These are phyloP conservation scores for Brachionichthys hirsutus DNA, from an alignment of 2,113 vertebrate species.

Conservation along the genomic window DNA sequence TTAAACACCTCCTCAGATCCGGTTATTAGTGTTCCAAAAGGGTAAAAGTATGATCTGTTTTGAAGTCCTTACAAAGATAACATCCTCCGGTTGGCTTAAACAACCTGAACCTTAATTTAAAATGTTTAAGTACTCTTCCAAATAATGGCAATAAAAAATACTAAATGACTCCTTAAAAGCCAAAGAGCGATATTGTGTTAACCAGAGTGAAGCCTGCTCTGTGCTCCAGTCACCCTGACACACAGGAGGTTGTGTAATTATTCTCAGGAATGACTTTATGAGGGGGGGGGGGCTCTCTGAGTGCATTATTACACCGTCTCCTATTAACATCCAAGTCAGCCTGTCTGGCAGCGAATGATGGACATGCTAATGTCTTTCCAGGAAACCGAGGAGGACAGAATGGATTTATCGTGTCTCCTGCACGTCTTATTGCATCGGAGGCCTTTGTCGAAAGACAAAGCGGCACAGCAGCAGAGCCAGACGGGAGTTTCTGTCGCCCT, in stretches of 20 bases:
- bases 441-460: slow-evolving; percentile 67
- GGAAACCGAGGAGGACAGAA: slow-evolving; percentile 43
- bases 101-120: too few relatives aligned
- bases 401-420: slow-evolving; percentile 58
- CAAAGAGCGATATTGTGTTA: too few relatives aligned
- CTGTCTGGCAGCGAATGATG: slow-evolving; percentile 28
- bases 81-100: too few relatives aligned
- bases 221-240: too few relatives aligned
- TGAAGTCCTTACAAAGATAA: too few relatives aligned
- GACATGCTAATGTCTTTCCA: slow-evolving; percentile 51
- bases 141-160: too few relatives aligned
- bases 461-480: slow-evolving; percentile 51
- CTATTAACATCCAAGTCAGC: slow-evolving; percentile 1
- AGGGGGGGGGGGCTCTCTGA: slow-evolving; percentile 5
- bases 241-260: too few relatives aligned
- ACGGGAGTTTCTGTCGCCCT: slow-evolving; percentile 41
- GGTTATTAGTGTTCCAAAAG: too few relatives aligned
- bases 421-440: slow-evolving; percentile 69
- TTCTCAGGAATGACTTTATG: slow-evolving; percentile 2
- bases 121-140: too few relatives aligned
- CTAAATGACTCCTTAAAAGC: not conserved
- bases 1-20: too few relatives aligned
- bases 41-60: too few relatives aligned
- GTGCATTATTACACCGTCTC: slow-evolving; percentile 1
- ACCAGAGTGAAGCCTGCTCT: too few relatives aligned